Base-by-base conservation (phyloP, 2,797 vertebrate genomes). In the Nyctalus aviator region DNA sequence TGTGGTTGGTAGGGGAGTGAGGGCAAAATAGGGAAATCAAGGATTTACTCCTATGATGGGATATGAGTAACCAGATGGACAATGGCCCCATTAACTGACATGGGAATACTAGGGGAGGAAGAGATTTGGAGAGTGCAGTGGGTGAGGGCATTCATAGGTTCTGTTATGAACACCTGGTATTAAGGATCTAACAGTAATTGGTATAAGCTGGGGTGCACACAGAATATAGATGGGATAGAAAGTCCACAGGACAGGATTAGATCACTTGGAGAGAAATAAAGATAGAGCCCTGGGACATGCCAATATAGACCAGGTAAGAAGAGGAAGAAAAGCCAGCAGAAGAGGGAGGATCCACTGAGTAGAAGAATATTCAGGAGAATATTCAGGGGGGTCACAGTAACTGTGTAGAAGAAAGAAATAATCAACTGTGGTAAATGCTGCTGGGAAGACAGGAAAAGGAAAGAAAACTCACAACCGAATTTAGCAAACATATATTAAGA, bases 1-100 rank as follows among this genome's bases (percentile, higher is more conserved):
- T 32, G n/a, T 18, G 32, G 5, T 1, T 68, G 8, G 5, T 15
- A 0, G 8, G 10, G 57, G 23, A 53, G 21, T 30, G 46, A 87
- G 55, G 89, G 35, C 44, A 30, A 76, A 92, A 75, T 37, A 73
- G n/a, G 21, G n/a, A 89, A 96, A 57, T 13, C 14, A 76, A 92
- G 72, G 18, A 64, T 53, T 57, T 50, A 91, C 27, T 64, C 37
- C 50, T 57, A 4, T 76, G n/a, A 5, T 21, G 12, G 32, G 18
- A 46, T 64, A 13, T 68, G 9, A 83, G 48, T 12, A 68, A 55
- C 25, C 37, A 62, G 71, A 25, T 6, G 20, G 46, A 37, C 3
- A 10, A 35, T 12, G 13, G 46, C 5, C 8, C 23, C 35, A 5
- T 50, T 72, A 64, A 71, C 15, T 72, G 23, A 82, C 5, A 30